Evolutionary conservation across 2,113 vertebrate genomes (phyloP).

Genomic region (Pontoporia blainvillei): DNA sequence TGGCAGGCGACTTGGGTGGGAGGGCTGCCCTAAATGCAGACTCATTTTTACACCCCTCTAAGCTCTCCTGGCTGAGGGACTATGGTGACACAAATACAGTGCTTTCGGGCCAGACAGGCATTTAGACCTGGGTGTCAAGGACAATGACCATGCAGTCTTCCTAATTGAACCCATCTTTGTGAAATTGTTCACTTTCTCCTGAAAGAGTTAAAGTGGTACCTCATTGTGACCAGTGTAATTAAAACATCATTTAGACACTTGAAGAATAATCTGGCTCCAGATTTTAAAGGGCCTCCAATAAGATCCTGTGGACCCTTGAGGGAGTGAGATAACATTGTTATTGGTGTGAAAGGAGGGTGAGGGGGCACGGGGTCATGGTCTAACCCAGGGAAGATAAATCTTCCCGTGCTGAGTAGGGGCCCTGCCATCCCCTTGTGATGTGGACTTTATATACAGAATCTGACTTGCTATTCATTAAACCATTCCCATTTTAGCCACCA

Average conservation of each 20-base stretch:
- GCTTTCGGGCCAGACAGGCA: not conserved
- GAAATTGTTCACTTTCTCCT: not conserved
- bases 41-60: not conserved
- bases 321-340: slow-evolving; percentile 59
- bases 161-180: not conserved
- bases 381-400: slow-evolving; percentile 56
- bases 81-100: not conserved
- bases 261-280: slow-evolving; percentile 5
- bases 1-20: fast-evolving
- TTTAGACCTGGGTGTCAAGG: not conserved
- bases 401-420: not conserved
- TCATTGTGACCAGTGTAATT: slow-evolving; percentile 37
- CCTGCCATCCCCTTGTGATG: not conserved
- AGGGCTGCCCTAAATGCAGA: no score
- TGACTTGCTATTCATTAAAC: slow-evolving; percentile 49
- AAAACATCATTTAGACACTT: slow-evolving; percentile 52
- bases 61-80: not conserved
- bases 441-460: slow-evolving; percentile 55
- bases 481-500: not conserved
- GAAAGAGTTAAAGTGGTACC: slow-evolving; percentile 45
- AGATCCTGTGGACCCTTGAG: slow-evolving; percentile 33
- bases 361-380: slow-evolving; percentile 30
- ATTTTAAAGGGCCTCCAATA: slow-evolving; percentile 36
- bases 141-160: not conserved
- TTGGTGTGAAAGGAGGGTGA: slow-evolving; percentile 54